Evolutionary conservation across 2,888 invertebrate species (phyloP), one percentile per base, ranked within the genome.

Genomic region (Galerucella pusilla): DNA sequence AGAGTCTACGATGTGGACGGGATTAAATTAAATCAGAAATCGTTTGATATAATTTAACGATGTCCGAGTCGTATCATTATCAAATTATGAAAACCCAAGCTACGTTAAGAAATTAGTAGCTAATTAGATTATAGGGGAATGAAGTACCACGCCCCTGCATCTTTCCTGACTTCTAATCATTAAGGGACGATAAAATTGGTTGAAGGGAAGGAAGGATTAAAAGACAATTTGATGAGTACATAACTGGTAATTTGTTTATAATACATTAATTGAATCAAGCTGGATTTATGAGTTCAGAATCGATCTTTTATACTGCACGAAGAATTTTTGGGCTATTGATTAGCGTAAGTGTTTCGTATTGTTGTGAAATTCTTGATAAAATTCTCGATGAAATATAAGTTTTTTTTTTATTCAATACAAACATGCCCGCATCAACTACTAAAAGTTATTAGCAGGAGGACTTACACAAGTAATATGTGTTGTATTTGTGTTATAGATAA

Each of bases 31-130:
- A 72, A 72, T 67, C 25, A 28, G 59, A 46, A 72, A 66, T 66
- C 72, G 72, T 72, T 72, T 60, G 66, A 67, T 72, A 66, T 71
- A 71, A 71, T 71, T 71, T 71, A 72, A 72, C 72, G 66, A 60
- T 60, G 66, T 72, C 66, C 60, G 72, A 72, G 60, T 72, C 28
- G 72, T 49, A 67, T 72, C 72, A 66, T 72, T 72, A 72, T 72
- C 66, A 67, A 72, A 72, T 72, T 72, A 72, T 72, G 72, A 49
- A 72, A 72, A 72, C 72, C 71, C 66, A 72, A 66, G 72, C 60
- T 49, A 60, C 72, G 72, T 66, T 72, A 66, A 60, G 72, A 72
- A 66, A 72, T 72, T 72, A 72, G 66, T 14, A 16, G 64, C 66
- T 49, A 72, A 72, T 66, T 67, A 72, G 42, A 57, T 72, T 72